Evolutionary conservation across 1,140 invertebrate genomes (phyloP).

Genomic region (Sinonovacula constricta): DNA sequence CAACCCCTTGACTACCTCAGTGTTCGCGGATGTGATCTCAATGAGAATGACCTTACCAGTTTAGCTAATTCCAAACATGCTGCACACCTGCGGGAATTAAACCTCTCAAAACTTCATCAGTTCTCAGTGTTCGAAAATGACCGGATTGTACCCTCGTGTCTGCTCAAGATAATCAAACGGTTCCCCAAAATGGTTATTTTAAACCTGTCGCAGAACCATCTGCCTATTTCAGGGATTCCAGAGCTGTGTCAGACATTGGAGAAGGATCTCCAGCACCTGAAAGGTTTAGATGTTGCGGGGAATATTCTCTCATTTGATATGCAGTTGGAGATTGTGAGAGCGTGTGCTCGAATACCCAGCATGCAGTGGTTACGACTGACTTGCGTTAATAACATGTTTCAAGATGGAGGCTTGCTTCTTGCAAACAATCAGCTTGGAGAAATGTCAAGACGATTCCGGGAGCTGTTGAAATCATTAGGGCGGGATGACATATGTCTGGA

Average conservation of each 20-base stretch:
- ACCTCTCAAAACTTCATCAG: conserved; percentile 66
- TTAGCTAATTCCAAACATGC: conserved; percentile 62
- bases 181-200: conserved; percentile 60
- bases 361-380: conserved; percentile 65
- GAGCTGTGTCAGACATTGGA: conserved; percentile 56
- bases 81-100: conserved; percentile 59
- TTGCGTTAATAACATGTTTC: conserved; percentile 51
- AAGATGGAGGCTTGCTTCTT: conserved; percentile 49
- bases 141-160: conserved; percentile 55
- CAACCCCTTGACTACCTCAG: conserved; percentile 62
- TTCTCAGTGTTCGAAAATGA: conserved; percentile 62
- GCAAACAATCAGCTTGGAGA: conserved; percentile 41
- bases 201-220: conserved; percentile 62
- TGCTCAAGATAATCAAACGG: conserved; percentile 59
- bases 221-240: conserved; percentile 56
- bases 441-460: conserved; percentile 47
- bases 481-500: conserved; percentile 61
- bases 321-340: conserved; percentile 54
- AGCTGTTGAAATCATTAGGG: conserved; percentile 52
- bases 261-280: conserved; percentile 47
- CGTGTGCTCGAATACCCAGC: conserved; percentile 54
- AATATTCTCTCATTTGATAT: conserved; percentile 62
- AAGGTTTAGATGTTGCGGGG: conserved; percentile 62
- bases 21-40: conserved; percentile 65
- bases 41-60: conserved; percentile 59